Conservation (phyloP, 1,140 invertebrate species). For the Rhyacophila brunnea region DNA sequence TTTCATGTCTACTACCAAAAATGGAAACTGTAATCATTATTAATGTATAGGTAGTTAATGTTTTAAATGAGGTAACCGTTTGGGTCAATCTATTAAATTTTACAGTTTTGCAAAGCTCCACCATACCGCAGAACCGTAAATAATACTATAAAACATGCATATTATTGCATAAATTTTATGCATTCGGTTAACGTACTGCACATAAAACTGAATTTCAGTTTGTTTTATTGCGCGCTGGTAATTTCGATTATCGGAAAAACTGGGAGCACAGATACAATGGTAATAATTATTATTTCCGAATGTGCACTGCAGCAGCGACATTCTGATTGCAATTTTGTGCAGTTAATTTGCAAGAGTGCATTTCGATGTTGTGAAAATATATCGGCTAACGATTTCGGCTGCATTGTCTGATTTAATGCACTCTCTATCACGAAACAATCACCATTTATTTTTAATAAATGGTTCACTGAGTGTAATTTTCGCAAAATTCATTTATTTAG, state of each 20-base stretch:
- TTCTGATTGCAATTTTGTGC: constrained; percentile 9
- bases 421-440: background rate
- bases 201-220: constrained; percentile 18
- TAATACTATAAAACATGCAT: too few species aligned
- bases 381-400: background rate
- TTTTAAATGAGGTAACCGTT: too few species aligned
- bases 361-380: constrained; percentile 19
- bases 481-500: too few species aligned
- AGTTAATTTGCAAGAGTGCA: constrained; percentile 32
- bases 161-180: background rate
- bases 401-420: constrained; percentile 9
- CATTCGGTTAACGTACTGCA: background rate
- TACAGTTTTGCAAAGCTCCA: too few species aligned
- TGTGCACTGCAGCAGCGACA: background rate
- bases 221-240: constrained; percentile 15
- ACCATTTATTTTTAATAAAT: background rate
- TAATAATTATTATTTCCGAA: background rate
- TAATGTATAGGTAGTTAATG: too few species aligned
- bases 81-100: too few species aligned
- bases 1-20: too few species aligned
- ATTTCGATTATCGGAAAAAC: constrained; percentile 13
- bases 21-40: too few species aligned
- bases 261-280: background rate
- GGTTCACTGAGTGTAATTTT: background rate
- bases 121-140: too few species aligned